Percentiles rank a stretch among this genome's conserved stretches.
phyloP scores from a whole-genome alignment of 2,797 vertebrate genomes.

The Bovichtus variegatus region DNA sequence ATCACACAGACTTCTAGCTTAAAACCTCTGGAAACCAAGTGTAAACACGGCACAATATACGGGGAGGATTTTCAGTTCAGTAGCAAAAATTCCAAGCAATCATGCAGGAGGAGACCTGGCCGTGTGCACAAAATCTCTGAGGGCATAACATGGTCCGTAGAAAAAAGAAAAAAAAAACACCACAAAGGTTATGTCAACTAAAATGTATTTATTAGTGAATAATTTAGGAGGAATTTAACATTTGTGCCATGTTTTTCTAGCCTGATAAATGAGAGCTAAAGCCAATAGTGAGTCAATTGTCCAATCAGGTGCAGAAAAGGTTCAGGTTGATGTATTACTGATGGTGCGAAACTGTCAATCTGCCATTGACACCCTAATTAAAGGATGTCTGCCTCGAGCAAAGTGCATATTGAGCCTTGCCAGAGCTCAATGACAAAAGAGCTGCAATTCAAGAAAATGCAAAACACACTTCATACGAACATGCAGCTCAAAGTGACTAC shows the following conservation, averaged over 20 bases:
- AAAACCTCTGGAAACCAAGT: conserved; percentile 19
- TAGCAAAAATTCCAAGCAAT: conserved; percentile 20
- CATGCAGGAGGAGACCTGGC: background rate
- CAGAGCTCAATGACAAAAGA: conserved; percentile 13
- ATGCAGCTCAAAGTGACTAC: background rate
- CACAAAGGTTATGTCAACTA: background rate
- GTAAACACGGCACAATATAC: conserved; percentile 8
- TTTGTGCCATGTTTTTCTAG: background rate
- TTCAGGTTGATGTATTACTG: conserved; percentile 23
- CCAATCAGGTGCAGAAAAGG: conserved; percentile 16
- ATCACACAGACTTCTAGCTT: conserved; percentile 27
- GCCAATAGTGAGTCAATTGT: background rate
- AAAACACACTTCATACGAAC: background rate
- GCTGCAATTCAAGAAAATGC: background rate
- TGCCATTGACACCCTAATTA: conserved; percentile 51
- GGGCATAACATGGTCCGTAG: background rate
- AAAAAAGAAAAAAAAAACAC: background rate
- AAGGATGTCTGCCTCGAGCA: conserved; percentile 26
- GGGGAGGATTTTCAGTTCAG: conserved; percentile 22
- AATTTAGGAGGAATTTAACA: background rate
- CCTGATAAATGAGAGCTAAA: background rate
- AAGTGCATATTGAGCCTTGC: conserved; percentile 7
- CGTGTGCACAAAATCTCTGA: background rate
- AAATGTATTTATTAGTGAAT: background rate
- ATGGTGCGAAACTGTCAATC: conserved; percentile 35